Base-by-base conservation (phyloP, 1,140 invertebrate genomes). In the Prorops nasuta region DNA sequence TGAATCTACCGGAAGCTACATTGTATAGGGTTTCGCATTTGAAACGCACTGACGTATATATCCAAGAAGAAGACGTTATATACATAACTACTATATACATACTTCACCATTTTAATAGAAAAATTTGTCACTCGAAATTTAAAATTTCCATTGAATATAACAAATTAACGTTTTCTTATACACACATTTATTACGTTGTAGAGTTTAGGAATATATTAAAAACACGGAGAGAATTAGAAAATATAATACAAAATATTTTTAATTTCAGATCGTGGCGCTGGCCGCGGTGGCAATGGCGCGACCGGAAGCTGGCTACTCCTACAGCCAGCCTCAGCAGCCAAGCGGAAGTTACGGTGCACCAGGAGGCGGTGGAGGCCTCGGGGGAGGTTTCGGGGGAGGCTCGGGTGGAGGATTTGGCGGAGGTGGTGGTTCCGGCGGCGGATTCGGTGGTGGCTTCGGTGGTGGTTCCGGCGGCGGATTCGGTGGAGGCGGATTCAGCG, bases 301-400 rank as follows among this genome's bases (percentile, higher is more conserved):
- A 48, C 79, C 80, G 18, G 80, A 81, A 61, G 80, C 80, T 31
- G 79, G 79, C 1, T 80, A 81, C 64, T 77, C 78, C 3, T 81
- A 80, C 58, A 67, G 64, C 20, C 62, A 70, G n/a, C n/a, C n/a
- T n/a, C 24, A 28, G 24, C 24, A 28, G 24, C 74, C 79, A 3
- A 74, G 79, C 49, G 66, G 71, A 17, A 72, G 72, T 46, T 75
- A 75, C 37, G 79, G 80, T 34, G 73, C 74, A 24, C 69, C 74
- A 47, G 58, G 67, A 37, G 69, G 70, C 17, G 50, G 42, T 10
- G 71, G 37, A 49, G 56, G 38, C 19, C 51, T 58, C 43, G 66
- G 60, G 51, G 66, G 72, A 42, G 60, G 56, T 6, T 35, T 48
- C 0, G 45, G 56, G 15, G 59, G 64, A 36, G 44, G 39, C 31